Evolutionary conservation across 2,797 vertebrate genomes (phyloP), one percentile per base, ranked within the genome.

Genomic region (Carcharodon carcharias): DNA sequence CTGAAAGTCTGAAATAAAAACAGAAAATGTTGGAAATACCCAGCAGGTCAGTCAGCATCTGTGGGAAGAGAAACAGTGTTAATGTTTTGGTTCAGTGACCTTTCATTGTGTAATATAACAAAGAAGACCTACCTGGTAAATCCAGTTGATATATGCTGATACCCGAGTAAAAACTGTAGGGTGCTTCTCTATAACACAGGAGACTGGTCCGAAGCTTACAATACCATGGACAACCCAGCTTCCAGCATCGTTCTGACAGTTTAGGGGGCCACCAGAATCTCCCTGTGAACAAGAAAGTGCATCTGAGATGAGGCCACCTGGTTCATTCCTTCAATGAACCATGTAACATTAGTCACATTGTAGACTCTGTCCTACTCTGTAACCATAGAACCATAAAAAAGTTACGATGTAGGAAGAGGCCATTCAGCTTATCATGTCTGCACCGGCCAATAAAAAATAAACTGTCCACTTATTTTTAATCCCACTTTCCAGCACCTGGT

Each of bases 161-260:
- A 98, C 97, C 0, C 97, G 97, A 7, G 97, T 98, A 97, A 98
- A 98, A 31, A 98, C 98, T 0, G 98, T 97, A 0, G 98, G 98
- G 45, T 98, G 98, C 96, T 97, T 98, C 97, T 98, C 97, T 96
- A 87, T 96, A 96, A 98, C 97, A 96, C 98, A 98, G 96, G 97
- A 97, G 31, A 50, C 80, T 14, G 98, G 96, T 50, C 97, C 97
- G 23, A 98, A 98, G 96, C 97, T 98, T 96, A 98, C 97, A 5
- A 98, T 96, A 0, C 98, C 97, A 0, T 98, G 98, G 35, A 98
- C 97, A 96, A 98, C 97, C 98, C 98, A 98, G n/a, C 58, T 56
- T 0, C 96, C 61, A 54, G 28, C 87, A 9, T 28, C 9, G 9
- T 23, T 1, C 89, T 85, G 50, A 95, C 98, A 98, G 67, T 97